A percentile compares a stretch with the other conserved stretches of the same genome.
Conservation (phyloP, 2,888 invertebrate genomes). For the Plagiodera versicolora region DNA sequence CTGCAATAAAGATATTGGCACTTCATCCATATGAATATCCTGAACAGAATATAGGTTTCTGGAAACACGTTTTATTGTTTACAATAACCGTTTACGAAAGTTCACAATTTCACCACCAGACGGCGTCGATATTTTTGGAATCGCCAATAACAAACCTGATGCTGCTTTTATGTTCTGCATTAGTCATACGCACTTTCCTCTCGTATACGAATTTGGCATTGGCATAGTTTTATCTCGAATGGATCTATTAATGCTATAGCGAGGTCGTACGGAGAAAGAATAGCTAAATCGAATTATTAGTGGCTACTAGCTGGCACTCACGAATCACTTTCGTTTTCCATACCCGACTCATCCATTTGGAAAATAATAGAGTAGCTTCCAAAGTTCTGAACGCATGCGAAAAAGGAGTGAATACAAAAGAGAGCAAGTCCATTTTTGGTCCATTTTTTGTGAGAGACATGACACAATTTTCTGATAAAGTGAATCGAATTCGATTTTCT, state of each 20-base stretch:
- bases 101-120: no score
- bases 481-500: no score
- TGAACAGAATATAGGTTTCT: no score
- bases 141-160: no score
- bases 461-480: no score
- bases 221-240: slow-evolving; percentile 15
- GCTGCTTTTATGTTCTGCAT: no score
- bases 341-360: neutral
- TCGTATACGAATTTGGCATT: slow-evolving; percentile 17
- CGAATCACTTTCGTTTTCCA: neutral
- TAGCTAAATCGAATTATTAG: neutral
- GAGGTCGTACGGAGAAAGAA: slow-evolving; percentile 9
- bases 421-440: neutral
- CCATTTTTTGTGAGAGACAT: no score
- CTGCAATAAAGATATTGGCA: no score
- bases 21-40: no score
- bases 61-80: no score
- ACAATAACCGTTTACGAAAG: no score
- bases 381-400: neutral
- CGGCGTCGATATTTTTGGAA: no score
- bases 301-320: neutral
- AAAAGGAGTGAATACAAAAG: neutral
- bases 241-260: slow-evolving; percentile 2
- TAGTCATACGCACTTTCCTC: slow-evolving; percentile 19
- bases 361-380: neutral